Base-by-base conservation (phyloP, 2,113 vertebrate genomes). In the Caranx ignobilis region DNA sequence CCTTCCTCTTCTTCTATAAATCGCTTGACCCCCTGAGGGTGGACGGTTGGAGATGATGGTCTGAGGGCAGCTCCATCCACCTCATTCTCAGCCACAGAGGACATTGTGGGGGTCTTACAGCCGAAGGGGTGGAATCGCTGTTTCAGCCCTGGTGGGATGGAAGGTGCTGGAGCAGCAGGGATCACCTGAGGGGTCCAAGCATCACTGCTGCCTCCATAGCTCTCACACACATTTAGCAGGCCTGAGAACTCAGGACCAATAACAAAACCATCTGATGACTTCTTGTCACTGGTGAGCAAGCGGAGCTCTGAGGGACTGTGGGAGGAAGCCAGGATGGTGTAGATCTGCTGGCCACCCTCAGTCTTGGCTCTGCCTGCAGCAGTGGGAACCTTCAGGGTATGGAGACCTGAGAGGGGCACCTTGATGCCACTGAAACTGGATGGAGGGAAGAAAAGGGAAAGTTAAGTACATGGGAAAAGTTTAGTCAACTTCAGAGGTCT, bases 61-160 rank as follows among this genome's bases (percentile, higher is more conserved):
- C 72, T 63, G 0, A 67, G 55, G 11, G 79, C 48, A 2, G 72
- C 65, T 70, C 77, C 77, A 1, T 89, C 86, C 9, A 1, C 41
- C 66, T 87, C 84, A 3, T 13, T 76, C 34, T 83, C 76, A 2
- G 81, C 57, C 55, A 70, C 65, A 0, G 35, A 71, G 50, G 79
- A 69, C 41, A 72, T 50, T 9, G 82, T 69, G 7, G 88, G 75
- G 34, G 85, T 82, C 43, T 78, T 89, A 18, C 93, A 90, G 56
- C 94, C 93, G 2, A 94, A 95, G 13, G 93, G 94, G 47, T 91
- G 90, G 84, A 94, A 95, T 7, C 94, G 81, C 69, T 94, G 95
- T 18, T 88, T 94, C 19, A 95, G 91, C 8, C 93, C 94, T 0
- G 80, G 55, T 0, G 94, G 94, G 35, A 95, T 72, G 11, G 77